A percentile compares a stretch with the other conserved stretches of the same genome.
phyloP scores from a whole-genome alignment of 2,888 invertebrate genomes.

The Aleiodes testaceus region DNA sequence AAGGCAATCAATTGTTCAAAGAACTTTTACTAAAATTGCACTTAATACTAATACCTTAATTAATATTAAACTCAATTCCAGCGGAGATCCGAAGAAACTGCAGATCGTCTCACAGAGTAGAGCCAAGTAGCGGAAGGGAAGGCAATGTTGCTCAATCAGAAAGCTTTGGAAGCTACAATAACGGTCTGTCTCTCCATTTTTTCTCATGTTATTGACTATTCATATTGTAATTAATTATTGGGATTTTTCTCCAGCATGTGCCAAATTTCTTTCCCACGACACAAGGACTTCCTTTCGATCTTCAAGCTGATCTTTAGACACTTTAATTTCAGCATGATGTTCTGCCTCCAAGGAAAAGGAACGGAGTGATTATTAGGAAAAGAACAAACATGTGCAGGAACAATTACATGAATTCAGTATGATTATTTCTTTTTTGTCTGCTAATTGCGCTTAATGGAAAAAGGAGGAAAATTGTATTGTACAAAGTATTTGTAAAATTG shows the following conservation, averaged over 20 bases:
- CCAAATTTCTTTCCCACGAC: slow-evolving; percentile 78
- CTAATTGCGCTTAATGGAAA: too few species aligned
- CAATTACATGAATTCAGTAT: slow-evolving; percentile 83
- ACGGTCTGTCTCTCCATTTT: slow-evolving; percentile 68
- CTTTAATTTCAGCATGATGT: slow-evolving; percentile 73
- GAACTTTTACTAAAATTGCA: slow-evolving; percentile 1
- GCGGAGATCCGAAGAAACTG: slow-evolving; percentile 96
- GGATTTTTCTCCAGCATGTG: slow-evolving; percentile 69
- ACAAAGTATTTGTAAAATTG: slow-evolving; percentile 15
- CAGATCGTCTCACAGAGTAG: slow-evolving; percentile 96
- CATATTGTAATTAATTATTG: not conserved
- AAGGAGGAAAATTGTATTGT: not conserved
- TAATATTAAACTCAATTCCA: slow-evolving; percentile 65
- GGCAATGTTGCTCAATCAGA: slow-evolving; percentile 92
- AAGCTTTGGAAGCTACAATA: slow-evolving; percentile 88
- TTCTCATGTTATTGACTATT: not conserved
- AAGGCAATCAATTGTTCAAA: slow-evolving; percentile 55
- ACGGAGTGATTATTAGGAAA: slow-evolving; percentile 94
- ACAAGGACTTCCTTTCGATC: slow-evolving; percentile 78
- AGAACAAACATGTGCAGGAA: slow-evolving; percentile 94
- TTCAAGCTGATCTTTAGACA: slow-evolving; percentile 74
- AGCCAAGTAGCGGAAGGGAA: slow-evolving; percentile 97
- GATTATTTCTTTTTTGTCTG: not conserved
- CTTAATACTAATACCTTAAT: not conserved
- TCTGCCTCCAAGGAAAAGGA: slow-evolving; percentile 85